Conservation (phyloP, 1,140 invertebrate species). For the Holotrichia oblita region DNA sequence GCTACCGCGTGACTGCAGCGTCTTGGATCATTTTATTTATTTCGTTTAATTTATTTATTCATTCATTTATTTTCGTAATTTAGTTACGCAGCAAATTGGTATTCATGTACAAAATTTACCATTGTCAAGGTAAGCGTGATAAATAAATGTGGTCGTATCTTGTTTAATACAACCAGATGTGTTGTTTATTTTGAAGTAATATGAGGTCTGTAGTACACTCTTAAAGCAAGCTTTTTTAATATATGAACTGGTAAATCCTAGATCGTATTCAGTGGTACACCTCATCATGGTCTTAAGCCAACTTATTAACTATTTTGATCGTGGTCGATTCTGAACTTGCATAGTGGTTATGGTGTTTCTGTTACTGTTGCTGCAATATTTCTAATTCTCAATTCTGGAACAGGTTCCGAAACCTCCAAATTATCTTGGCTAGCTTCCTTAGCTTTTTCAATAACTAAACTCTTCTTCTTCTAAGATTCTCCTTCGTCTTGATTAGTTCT, state of each 20-base stretch:
- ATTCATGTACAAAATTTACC: not conserved
- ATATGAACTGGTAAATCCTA: no score
- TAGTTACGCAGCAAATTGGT: not conserved
- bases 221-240: no score
- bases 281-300: no score
- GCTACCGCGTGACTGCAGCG: not conserved
- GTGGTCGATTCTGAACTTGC: no score
- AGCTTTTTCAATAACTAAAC: not conserved
- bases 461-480: conserved; percentile 26
- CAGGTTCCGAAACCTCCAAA: not conserved
- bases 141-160: no score
- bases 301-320: no score
- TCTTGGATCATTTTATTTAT: not conserved
- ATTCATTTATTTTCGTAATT: not conserved
- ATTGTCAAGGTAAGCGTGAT: not conserved
- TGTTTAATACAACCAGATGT: no score
- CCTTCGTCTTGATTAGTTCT: conserved; percentile 34
- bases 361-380: not conserved
- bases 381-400: not conserved
- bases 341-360: not conserved
- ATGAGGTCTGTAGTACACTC: no score
- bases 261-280: no score
- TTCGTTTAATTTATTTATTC: conserved; percentile 8
- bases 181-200: no score
- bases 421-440: not conserved